These are phyloP conservation scores for Nemotelus pantherinus DNA, from an alignment of 2,888 invertebrate genomes.

Conservation along the genomic window DNA sequence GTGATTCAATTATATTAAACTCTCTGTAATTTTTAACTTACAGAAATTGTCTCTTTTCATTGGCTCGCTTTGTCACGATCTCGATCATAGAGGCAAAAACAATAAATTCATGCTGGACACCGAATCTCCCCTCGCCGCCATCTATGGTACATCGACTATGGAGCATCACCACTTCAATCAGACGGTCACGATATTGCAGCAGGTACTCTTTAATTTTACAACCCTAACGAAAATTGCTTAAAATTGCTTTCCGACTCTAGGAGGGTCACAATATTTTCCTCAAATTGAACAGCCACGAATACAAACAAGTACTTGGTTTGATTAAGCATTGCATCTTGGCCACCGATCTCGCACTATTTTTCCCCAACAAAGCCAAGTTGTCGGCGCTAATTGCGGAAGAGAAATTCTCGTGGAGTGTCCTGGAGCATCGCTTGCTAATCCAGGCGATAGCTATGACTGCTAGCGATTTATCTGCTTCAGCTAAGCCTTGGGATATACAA, in stretches of 20 bases:
- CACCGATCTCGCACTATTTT: conserved; percentile 84
- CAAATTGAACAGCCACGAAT: conserved; percentile 75
- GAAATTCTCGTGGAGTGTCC: conserved; percentile 72
- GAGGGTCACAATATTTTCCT: conserved; percentile 88
- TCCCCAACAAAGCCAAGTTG: conserved; percentile 77
- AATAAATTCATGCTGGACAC: conserved; percentile 87
- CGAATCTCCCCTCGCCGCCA: conserved; percentile 82
- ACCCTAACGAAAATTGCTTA: background rate
- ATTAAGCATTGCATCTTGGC: conserved; percentile 86
- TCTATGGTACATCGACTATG: conserved; percentile 87
- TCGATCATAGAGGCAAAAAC: conserved; percentile 87
- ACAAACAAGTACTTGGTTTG: conserved; percentile 78
- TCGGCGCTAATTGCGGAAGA: conserved; percentile 67
- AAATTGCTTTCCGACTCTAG: conserved; percentile 67
- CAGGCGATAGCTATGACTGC: conserved; percentile 86
- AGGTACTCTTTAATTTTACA: conserved; percentile 64
- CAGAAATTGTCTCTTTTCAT: conserved; percentile 81
- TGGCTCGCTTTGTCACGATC: conserved; percentile 84
- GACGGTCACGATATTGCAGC: conserved; percentile 84
- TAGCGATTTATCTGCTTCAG: conserved; percentile 83
- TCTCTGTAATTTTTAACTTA: background rate
- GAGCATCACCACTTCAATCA: conserved; percentile 92
- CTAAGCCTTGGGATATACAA: conserved; percentile 86
- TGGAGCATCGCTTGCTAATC: conserved; percentile 74
- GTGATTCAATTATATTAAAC: background rate